Evolutionary conservation across 1,140 invertebrate genomes (phyloP).

Genomic region (Zaprionus inermis): DNA sequence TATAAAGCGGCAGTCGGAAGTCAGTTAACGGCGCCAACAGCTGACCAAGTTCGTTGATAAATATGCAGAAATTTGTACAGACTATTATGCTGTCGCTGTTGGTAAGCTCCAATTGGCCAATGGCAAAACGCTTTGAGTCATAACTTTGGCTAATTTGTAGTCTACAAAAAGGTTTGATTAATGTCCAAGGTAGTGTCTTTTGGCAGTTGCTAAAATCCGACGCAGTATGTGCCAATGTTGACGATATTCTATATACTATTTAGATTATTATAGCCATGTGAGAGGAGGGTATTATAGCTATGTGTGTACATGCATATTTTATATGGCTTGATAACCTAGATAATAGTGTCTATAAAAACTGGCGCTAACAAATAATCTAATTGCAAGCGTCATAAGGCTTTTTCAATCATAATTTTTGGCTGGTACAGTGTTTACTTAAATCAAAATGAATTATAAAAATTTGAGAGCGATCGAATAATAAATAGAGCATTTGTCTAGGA

Average conservation of each 20-base stretch:
- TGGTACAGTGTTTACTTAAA: too few species aligned
- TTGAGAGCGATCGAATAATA: too few species aligned
- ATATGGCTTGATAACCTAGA: too few species aligned
- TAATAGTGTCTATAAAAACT: too few species aligned
- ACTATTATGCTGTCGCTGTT: conserved; percentile 37
- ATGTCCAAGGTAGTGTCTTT: conserved; percentile 34
- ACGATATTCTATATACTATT: not conserved
- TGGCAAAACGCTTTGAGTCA: conserved; percentile 49
- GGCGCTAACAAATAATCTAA: too few species aligned
- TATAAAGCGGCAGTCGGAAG: conserved; percentile 63
- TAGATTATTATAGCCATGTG: too few species aligned
- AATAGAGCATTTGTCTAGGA: too few species aligned
- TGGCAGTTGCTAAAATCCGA: conserved; percentile 20
- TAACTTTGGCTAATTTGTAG: conserved; percentile 37
- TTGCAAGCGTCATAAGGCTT: too few species aligned
- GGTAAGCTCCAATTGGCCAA: conserved; percentile 43
- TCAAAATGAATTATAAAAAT: too few species aligned
- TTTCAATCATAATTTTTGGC: too few species aligned
- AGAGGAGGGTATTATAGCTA: too few species aligned
- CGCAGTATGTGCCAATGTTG: not conserved
- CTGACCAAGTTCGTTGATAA: conserved; percentile 75
- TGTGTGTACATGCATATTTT: too few species aligned
- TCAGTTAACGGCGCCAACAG: conserved; percentile 45
- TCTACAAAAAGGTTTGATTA: conserved; percentile 42
- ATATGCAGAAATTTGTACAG: conserved; percentile 49